Evolutionary conservation across 2,888 invertebrate genomes (phyloP).

Genomic region (Pristionchus fissidentatus): DNA sequence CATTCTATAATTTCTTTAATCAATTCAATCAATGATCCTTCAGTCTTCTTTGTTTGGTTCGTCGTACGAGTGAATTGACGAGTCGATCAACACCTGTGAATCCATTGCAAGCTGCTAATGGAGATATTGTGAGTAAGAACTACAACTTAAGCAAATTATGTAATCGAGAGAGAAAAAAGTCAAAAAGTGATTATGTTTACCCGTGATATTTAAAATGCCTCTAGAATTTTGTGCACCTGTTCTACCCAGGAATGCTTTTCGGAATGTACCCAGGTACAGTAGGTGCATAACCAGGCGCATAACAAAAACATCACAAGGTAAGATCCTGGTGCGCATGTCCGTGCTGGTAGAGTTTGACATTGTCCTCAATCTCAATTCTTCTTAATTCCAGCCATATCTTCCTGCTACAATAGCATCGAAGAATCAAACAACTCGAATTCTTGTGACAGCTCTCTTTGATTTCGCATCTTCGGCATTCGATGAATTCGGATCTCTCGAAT

Average conservation of each 20-base stretch:
- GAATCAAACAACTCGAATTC: conserved; percentile 43
- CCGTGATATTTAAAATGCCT: neutral
- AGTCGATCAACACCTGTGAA: neutral
- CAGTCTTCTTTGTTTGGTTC: conserved; percentile 41
- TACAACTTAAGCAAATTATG: too few relatives aligned
- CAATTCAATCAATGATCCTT: neutral
- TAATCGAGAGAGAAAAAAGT: too few relatives aligned
- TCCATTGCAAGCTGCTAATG: conserved; percentile 17
- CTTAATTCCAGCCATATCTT: conserved; percentile 1
- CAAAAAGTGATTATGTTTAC: too few relatives aligned
- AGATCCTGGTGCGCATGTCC: too few relatives aligned
- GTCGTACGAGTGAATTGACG: conserved; percentile 42
- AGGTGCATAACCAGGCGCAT: too few relatives aligned
- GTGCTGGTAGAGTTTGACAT: too few relatives aligned
- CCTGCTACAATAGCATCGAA: neutral
- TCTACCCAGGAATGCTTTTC: too few relatives aligned
- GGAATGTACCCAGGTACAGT: too few relatives aligned
- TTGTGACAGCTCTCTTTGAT: conserved; percentile 40
- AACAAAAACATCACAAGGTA: too few relatives aligned
- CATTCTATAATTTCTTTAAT: too few relatives aligned
- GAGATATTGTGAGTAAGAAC: conserved; percentile 42
- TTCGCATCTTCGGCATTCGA: conserved; percentile 39
- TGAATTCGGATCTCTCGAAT: conserved; percentile 11
- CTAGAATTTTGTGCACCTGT: too few relatives aligned
- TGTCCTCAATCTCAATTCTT: too few relatives aligned